Base-by-base conservation (phyloP, 2,113 vertebrate species). In the Ammodramus savannarum region DNA sequence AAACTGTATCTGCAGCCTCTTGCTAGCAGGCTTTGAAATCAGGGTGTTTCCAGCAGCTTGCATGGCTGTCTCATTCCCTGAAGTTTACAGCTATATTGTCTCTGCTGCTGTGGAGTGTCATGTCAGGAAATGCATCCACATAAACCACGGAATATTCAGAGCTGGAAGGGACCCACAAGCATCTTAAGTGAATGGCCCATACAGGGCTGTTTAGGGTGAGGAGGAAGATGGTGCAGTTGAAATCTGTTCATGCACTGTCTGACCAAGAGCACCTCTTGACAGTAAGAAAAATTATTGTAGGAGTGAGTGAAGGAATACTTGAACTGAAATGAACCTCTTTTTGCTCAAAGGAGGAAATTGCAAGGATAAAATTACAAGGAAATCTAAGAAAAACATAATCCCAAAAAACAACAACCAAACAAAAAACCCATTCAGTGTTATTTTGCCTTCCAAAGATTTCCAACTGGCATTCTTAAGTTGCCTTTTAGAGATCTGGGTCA, bases 1-100 rank as follows among this genome's bases (percentile, higher is more conserved):
- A 95, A 97, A 96, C 43, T 61, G 2, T 58, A 75, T 87, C 63
- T 94, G 21, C 69, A 97, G 32, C 83, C 78, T 79, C 90, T 90
- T 67, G 83, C 88, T 92, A 46, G 77, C 80, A 97, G 88, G 77
- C 80, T 87, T 92, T 25, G 77, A 68, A 92, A 25, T 61, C 32
- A 77, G 66, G 48, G 58, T 76, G 67, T 96, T 96, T 48, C 90
- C 81, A 85, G 89, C 83, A 87, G 78, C 7, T 89, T 77, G 34
- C 76, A 43, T 3, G 69, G 58, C 57, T 85, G 34, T 77, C 69
- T 96, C 27, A 1, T 51, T 73, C 90, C 79, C 73, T 71, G 51
- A 79, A 89, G 77, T 93, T 90, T 89, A 89, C 66, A 62, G n/a
- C 58, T 92, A 0, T 76, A 25, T 82, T 73, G 81, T 77, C 23